Conservation (phyloP, 2,113 vertebrate genomes). For the Oceanodroma tethys region DNA sequence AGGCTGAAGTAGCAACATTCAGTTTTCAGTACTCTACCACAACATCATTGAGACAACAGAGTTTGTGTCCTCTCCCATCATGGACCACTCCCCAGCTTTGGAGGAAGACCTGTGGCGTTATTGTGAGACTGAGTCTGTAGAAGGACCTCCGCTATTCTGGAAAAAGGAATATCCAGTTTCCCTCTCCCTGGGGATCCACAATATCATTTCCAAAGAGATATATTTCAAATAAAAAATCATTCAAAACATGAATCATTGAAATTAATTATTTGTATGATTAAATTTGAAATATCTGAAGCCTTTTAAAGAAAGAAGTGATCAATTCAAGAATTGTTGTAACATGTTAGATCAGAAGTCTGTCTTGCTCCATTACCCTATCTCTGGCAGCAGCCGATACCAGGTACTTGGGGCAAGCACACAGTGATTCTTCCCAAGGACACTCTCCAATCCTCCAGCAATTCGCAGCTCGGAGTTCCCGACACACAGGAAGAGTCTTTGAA, state of each 20-base stretch:
- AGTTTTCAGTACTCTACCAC: not conserved
- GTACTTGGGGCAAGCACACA: not conserved
- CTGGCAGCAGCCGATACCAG: not conserved
- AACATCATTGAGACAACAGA: not conserved
- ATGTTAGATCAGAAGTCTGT: not conserved
- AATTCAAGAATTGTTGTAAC: not conserved
- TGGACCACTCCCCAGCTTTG: not conserved
- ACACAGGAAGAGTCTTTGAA: not conserved
- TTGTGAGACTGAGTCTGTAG: not conserved
- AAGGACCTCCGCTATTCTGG: not conserved
- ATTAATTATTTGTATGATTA: not conserved
- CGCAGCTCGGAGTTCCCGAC: not conserved
- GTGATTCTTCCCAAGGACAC: not conserved
- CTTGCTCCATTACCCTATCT: not conserved
- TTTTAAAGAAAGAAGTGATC: not conserved
- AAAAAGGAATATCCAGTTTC: not conserved
- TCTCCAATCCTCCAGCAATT: not conserved
- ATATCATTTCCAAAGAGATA: not conserved
- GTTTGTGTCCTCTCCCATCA: not conserved
- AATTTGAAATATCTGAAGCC: not conserved
- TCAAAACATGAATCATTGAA: not conserved
- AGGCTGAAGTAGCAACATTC: not conserved
- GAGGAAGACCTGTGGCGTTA: not conserved
- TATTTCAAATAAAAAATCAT: not conserved
- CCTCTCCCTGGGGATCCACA: not conserved